phyloP scores from a whole-genome alignment of 1,140 invertebrate species.

The Papilio machaon region DNA sequence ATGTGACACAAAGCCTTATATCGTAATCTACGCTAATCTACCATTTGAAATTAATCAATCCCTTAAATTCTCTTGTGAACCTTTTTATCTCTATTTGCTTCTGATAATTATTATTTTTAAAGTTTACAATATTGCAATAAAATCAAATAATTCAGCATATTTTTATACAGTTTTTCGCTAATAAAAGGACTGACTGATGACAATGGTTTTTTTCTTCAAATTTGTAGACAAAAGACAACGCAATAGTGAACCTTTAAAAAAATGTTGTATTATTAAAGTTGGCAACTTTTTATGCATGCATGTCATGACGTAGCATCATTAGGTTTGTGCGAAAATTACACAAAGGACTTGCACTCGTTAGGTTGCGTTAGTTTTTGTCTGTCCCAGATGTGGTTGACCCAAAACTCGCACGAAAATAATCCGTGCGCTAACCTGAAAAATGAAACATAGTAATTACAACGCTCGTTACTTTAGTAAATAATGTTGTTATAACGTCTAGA shows the following conservation, averaged over 20 bases:
- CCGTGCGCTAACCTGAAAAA: neutral
- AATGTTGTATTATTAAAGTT: neutral
- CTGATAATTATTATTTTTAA: neutral
- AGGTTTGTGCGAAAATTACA: slow-evolving; percentile 20
- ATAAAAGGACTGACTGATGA: too few species aligned
- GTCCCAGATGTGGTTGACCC: slow-evolving; percentile 13
- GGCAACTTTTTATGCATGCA: neutral
- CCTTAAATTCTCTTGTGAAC: neutral
- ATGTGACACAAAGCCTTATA: slow-evolving; percentile 14
- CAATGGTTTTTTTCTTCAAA: too few species aligned
- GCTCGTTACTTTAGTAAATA: neutral
- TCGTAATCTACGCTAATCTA: slow-evolving; percentile 6
- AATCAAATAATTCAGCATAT: neutral
- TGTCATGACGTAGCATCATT: slow-evolving; percentile 8
- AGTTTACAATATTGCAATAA: neutral
- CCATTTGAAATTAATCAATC: slow-evolving; percentile 15
- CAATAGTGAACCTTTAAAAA: neutral
- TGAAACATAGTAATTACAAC: neutral
- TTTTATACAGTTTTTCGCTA: neutral
- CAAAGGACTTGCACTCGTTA: neutral
- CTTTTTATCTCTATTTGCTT: neutral
- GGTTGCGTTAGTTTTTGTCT: slow-evolving; percentile 12
- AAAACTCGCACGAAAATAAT: slow-evolving; percentile 3
- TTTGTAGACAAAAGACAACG: too few species aligned
- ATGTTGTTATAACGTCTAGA: too few species aligned